A percentile compares a stretch with the other conserved stretches of the same genome.
Conservation (phyloP, 1,140 invertebrate species). For the Calosoma granatense region DNA sequence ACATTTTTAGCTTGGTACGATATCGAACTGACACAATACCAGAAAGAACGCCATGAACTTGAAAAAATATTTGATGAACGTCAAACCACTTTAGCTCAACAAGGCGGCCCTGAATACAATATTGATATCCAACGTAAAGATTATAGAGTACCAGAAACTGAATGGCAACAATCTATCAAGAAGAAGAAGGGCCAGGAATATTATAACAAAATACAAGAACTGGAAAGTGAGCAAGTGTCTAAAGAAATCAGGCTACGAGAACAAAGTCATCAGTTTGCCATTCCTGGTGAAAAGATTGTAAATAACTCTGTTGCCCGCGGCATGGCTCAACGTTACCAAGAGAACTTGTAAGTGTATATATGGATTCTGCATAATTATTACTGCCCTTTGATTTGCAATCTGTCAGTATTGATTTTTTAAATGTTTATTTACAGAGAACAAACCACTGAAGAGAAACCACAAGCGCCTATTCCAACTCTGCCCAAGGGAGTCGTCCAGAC, state of each 20-base stretch:
- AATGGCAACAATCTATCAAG: conserved; percentile 74
- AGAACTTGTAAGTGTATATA: conserved; percentile 60
- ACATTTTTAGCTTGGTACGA: conserved; percentile 79
- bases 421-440: conserved; percentile 40
- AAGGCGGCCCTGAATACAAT: conserved; percentile 35
- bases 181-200: conserved; percentile 74
- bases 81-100: conserved; percentile 51
- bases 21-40: conserved; percentile 71
- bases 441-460: conserved; percentile 19
- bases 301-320: conserved; percentile 67
- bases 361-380: conserved; percentile 12
- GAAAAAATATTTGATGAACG: conserved; percentile 82
- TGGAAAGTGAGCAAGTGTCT: conserved; percentile 74
- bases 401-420: neutral
- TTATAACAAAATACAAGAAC: conserved; percentile 68
- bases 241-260: conserved; percentile 71
- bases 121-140: conserved; percentile 49
- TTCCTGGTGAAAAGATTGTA: conserved; percentile 72
- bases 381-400: conserved; percentile 4
- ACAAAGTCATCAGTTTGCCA: conserved; percentile 68
- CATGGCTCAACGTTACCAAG: conserved; percentile 77
- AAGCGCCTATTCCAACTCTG: conserved; percentile 23
- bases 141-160: conserved; percentile 62
- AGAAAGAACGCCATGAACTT: conserved; percentile 72
- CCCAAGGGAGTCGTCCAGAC: conserved; percentile 21